Conservation (phyloP, 2,797 vertebrate genomes). For the Masticophis lateralis region DNA sequence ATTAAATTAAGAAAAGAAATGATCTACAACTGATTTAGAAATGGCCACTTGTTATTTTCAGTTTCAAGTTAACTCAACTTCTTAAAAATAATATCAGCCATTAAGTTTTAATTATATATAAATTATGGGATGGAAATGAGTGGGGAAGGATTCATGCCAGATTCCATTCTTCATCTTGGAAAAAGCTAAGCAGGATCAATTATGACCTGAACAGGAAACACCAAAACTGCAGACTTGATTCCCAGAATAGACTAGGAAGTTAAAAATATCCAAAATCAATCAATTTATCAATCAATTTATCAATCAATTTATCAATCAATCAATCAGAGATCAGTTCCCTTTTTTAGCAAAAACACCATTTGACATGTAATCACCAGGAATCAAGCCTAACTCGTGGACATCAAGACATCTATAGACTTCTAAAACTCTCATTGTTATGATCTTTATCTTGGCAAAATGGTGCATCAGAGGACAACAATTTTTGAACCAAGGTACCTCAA, state of each 20-base stretch:
- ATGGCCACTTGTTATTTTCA: background rate
- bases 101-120: background rate
- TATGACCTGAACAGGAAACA: background rate
- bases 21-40: constrained; percentile 7
- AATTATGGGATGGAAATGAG: background rate
- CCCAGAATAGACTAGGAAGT: background rate
- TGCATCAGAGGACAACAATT: too few species aligned
- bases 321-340: background rate
- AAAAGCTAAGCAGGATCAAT: background rate
- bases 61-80: background rate
- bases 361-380: background rate
- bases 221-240: background rate
- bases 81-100: background rate
- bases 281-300: background rate
- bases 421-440: too few species aligned
- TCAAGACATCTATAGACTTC: background rate
- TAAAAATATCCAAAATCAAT: background rate
- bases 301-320: background rate
- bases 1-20: background rate
- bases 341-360: background rate
- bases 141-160: background rate
- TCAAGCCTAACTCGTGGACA: background rate
- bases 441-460: too few species aligned
- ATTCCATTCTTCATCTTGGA: background rate
- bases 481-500: too few species aligned